Base-by-base conservation (phyloP, 2,113 vertebrate species). In the Hippocampus guttulatus region DNA sequence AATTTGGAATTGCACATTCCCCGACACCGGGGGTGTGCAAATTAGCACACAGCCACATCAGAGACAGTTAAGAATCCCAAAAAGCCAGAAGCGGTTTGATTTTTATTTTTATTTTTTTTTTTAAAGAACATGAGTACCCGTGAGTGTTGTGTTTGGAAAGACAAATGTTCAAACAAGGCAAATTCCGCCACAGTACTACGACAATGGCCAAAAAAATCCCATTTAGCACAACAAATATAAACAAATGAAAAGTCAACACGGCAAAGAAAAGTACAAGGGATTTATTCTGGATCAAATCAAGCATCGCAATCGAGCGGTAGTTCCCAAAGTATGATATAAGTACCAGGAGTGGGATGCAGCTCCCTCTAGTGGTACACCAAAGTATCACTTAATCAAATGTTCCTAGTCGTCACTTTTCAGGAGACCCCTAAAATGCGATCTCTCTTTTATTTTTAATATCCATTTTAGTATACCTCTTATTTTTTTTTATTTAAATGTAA, bases 1-100 rank as follows among this genome's bases (percentile, higher is more conserved):
- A 82, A 49, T 84, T 68, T 70, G 69, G 79, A 76, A 33, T 41
- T 2, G 0, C 0, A 20, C 67, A n/a, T 49, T 69, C 57, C 71
- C 74, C 67, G 64, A 33, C 77, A 61, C 47, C n/a, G 60, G 25
- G 64, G 52, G 10, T 68, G 64, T 14, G 54, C 51, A 0, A 67
- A 69, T 65, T 1, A 54, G 40, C 75, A 55, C 54, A 25, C 30
- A 68, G 52, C 60, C 61, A 1, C 57, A 63, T 10, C 60, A 70
- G 68, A 69, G n/a, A 67, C 7, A 21, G 67, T 69, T 21, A 30
- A 38, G 33, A 38, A 38, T 0, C 33, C 33, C 33, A 38, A 38
- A 38, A 38, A 38, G 23, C n/a, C 64, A 43, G 38, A 14, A 43
- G 64, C 43, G 8, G 64, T 45, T 62, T 8, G 60, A 41, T 64